Evolutionary conservation across 2,113 vertebrate genomes (phyloP).

Genomic region (Bubo bubo): DNA sequence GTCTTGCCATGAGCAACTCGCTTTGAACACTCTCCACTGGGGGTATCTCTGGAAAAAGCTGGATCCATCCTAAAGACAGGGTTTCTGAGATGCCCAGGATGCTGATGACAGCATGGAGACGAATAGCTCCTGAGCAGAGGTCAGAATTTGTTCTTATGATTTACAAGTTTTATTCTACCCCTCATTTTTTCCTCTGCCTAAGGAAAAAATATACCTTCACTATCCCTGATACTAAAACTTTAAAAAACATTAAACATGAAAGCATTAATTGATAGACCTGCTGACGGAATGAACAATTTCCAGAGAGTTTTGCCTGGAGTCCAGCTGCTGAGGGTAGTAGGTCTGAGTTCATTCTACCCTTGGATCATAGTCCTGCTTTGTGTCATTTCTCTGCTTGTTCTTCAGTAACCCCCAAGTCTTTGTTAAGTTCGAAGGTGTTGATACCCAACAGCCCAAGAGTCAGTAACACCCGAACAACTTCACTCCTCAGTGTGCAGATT

Average conservation of each 20-base stretch:
- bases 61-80: background rate
- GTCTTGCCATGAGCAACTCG: background rate
- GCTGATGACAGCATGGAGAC: background rate
- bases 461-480: background rate
- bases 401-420: background rate
- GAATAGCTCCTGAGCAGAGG: background rate
- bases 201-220: background rate
- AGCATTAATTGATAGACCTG: background rate
- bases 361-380: background rate
- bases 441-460: background rate
- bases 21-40: background rate
- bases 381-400: background rate
- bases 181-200: background rate
- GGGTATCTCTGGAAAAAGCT: background rate
- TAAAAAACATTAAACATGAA: background rate
- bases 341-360: background rate
- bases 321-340: background rate
- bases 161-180: background rate
- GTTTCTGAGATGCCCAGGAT: background rate
- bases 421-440: background rate
- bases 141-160: background rate
- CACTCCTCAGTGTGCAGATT: fast-evolving
- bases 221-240: background rate
- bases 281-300: background rate
- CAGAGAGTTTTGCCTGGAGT: background rate